These are phyloP conservation scores for Sminthurinus aureus DNA, from an alignment of 2,888 invertebrate species.

Conservation along the genomic window DNA sequence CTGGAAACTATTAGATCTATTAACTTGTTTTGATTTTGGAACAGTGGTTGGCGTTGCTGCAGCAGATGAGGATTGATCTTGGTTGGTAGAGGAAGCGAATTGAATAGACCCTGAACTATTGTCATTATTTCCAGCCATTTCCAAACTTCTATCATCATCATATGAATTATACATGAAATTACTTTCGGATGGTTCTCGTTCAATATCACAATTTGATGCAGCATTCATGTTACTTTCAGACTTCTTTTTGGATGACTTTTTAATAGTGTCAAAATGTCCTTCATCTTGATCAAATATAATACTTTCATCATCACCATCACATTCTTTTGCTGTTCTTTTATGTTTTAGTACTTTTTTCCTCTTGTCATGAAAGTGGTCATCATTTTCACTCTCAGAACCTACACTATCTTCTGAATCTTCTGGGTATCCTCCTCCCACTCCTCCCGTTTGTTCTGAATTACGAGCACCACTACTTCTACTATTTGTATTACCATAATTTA, in stretches of 20 bases:
- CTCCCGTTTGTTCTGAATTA: constrained; percentile 41
- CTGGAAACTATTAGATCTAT: constrained; percentile 65
- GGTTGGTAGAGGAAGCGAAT: background rate
- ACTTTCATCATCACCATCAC: constrained; percentile 58
- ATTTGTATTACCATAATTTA: constrained; percentile 50
- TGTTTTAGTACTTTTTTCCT: constrained; percentile 58
- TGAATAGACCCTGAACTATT: background rate
- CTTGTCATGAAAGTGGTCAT: constrained; percentile 54
- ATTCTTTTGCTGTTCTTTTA: constrained; percentile 54
- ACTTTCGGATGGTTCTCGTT: too few relatives aligned
- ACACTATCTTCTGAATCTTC: constrained; percentile 54
- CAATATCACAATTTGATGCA: background rate
- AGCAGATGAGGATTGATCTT: background rate
- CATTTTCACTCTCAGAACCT: constrained; percentile 58
- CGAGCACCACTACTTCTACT: constrained; percentile 47
- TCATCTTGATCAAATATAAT: constrained; percentile 58
- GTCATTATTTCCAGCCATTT: background rate
- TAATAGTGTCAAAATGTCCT: constrained; percentile 57
- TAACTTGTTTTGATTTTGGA: constrained; percentile 32
- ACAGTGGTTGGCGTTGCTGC: background rate
- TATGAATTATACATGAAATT: background rate
- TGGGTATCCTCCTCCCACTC: constrained; percentile 31
- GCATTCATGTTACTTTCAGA: background rate
- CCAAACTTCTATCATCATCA: background rate
- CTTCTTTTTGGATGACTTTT: constrained; percentile 53